These are phyloP conservation scores for Scaptomyza graminum DNA, from an alignment of 1,140 invertebrate genomes.

Conservation along the genomic window DNA sequence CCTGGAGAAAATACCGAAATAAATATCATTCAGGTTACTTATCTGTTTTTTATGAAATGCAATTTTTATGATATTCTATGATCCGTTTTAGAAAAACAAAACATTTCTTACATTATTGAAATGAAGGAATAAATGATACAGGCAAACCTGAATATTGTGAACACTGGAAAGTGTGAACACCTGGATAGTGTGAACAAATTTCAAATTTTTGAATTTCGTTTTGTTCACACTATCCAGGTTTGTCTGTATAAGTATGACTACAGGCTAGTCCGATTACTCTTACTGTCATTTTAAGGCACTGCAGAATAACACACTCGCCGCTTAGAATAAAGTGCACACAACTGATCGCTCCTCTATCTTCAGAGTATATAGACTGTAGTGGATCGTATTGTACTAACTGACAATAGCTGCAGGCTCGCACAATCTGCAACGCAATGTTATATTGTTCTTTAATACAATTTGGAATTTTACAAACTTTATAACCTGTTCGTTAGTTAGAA, in stretches of 20 bases:
- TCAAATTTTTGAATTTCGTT: too few species aligned
- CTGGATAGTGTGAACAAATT: too few species aligned
- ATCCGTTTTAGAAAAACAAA: too few species aligned
- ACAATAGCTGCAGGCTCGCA: slow-evolving; percentile 58
- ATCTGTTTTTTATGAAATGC: too few species aligned
- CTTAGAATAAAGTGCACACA: slow-evolving; percentile 75
- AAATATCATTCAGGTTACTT: too few species aligned
- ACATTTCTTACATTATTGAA: too few species aligned
- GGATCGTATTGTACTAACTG: slow-evolving; percentile 66
- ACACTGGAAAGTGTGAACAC: too few species aligned
- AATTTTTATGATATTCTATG: too few species aligned
- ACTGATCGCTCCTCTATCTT: slow-evolving; percentile 62
- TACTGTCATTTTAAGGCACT: slow-evolving; percentile 74
- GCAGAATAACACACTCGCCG: slow-evolving; percentile 77
- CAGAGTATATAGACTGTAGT: slow-evolving; percentile 67
- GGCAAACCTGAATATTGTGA: too few species aligned
- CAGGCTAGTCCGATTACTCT: not conserved
- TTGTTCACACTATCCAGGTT: too few species aligned
- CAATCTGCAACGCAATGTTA: slow-evolving; percentile 36
- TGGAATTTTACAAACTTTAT: not conserved
- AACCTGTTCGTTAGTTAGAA: slow-evolving; percentile 65
- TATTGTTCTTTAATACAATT: not conserved
- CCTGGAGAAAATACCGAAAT: slow-evolving; percentile 8
- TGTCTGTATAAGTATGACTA: too few species aligned
- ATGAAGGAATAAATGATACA: not conserved